Conservation (phyloP, 2,113 vertebrate genomes). For the Psittacula cyanocephala region DNA sequence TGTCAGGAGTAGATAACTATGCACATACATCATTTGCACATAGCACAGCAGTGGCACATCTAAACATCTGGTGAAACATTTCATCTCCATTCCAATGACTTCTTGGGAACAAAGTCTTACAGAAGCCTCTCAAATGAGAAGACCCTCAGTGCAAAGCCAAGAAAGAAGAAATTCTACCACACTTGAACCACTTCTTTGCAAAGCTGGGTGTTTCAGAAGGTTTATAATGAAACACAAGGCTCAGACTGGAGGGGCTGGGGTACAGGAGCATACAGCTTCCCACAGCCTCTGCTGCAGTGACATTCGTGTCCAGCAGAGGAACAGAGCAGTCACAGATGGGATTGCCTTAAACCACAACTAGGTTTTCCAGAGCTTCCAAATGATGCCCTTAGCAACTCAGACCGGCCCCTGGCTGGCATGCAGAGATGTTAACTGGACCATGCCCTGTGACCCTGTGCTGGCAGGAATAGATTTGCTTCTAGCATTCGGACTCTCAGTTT, state of each 20-base stretch:
- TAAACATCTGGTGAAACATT: not conserved
- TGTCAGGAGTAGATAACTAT: not conserved
- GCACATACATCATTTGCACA: not conserved
- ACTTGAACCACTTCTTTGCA: not conserved
- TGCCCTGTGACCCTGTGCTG: not conserved
- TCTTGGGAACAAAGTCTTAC: not conserved
- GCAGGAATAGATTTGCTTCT: not conserved
- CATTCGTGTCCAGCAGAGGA: not conserved
- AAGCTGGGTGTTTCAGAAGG: not conserved
- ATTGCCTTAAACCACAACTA: not conserved
- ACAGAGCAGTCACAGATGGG: not conserved
- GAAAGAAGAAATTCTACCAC: not conserved
- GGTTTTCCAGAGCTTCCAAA: not conserved
- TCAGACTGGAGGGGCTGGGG: rapidly evolving
- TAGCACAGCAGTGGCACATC: not conserved
- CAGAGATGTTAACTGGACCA: not conserved
- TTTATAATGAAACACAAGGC: rapidly evolving
- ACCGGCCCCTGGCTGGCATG: not conserved
- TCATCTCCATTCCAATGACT: not conserved
- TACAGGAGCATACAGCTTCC: not conserved
- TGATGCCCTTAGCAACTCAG: not conserved
- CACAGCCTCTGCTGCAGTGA: not conserved
- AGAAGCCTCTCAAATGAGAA: not conserved
- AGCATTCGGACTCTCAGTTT: not conserved
- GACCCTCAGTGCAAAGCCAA: not conserved